A percentile compares a stretch with the other conserved stretches of the same genome.
phyloP scores from a whole-genome alignment of 2,888 invertebrate species.

The Helicoverpa assulta region DNA sequence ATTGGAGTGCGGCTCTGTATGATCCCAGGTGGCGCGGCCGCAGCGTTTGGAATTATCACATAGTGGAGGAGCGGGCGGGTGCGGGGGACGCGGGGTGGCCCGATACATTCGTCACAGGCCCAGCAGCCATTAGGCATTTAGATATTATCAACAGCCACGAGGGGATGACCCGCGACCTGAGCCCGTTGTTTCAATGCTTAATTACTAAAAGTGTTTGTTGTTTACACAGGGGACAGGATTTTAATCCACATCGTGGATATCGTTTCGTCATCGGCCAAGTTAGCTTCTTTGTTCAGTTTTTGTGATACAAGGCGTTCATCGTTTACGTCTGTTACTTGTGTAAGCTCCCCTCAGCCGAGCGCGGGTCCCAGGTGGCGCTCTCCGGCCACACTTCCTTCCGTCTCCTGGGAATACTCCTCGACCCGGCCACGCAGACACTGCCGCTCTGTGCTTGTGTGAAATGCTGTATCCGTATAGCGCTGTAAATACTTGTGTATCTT shows the following conservation, averaged over 20 bases:
- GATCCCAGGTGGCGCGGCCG: slow-evolving; percentile 90
- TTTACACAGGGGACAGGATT: slow-evolving; percentile 76
- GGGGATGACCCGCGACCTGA: slow-evolving; percentile 88
- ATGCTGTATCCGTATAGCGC: slow-evolving; percentile 22
- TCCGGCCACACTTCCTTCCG: slow-evolving; percentile 87
- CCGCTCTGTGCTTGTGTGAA: slow-evolving; percentile 46
- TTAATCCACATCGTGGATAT: slow-evolving; percentile 64
- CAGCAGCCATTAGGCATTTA: slow-evolving; percentile 91
- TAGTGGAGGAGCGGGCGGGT: slow-evolving; percentile 86
- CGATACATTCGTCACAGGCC: slow-evolving; percentile 90
- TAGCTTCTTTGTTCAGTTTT: slow-evolving; percentile 57
- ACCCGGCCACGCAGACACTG: slow-evolving; percentile 78
- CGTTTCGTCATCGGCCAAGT: slow-evolving; percentile 60
- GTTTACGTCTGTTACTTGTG: slow-evolving; percentile 76
- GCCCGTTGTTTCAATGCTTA: slow-evolving; percentile 86
- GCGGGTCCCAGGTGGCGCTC: slow-evolving; percentile 85
- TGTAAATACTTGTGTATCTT: slow-evolving; percentile 21
- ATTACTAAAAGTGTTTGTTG: slow-evolving; percentile 88
- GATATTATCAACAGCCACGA: slow-evolving; percentile 88
- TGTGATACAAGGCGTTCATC: slow-evolving; percentile 66
- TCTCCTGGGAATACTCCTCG: slow-evolving; percentile 83
- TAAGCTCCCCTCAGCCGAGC: slow-evolving; percentile 61
- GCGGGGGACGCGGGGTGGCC: slow-evolving; percentile 69
- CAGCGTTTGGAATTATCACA: slow-evolving; percentile 91
- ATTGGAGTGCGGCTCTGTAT: slow-evolving; percentile 82